Base-by-base conservation (phyloP, 2,113 vertebrate genomes). In the Carassius auratus region DNA sequence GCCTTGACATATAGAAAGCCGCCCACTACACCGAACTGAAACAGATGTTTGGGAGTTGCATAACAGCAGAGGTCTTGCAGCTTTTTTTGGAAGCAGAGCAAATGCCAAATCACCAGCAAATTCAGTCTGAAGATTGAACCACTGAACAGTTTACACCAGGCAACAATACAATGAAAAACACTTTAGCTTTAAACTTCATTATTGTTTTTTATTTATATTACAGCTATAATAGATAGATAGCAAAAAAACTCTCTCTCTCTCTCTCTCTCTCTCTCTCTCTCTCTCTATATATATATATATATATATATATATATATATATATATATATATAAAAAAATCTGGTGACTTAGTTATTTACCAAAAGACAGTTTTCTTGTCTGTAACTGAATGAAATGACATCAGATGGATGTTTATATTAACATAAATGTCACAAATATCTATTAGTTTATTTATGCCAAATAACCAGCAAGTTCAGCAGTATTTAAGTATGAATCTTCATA, bases 1-100 rank as follows among this genome's bases (percentile, higher is more conserved):
- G 89, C 75, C 75, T 15, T 42, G 84, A 85, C 87, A 86, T 89
- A 84, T 89, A 84, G 90, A 88, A 87, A 87, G 71, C 84, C 89
- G 61, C 86, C 86, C 86, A 90, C 81, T 48, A 75, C 82, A 84
- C 91, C 89, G 88, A 93, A 91, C 87, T 85, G 68, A 91, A 93
- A 84, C 93, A 94, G 91, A 94, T 94, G 93, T 89, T 85, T 83
- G 50, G 48, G 48, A 55, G 80, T 95, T 95, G 83, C 93, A 92
- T 94, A 95, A 95, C 85, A 86, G 76, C 23, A 0, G 78, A 83
- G 89, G 86, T 90, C 90, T 88, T 89, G 87, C 89, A 92, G 88
- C 90, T 88, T 88, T 88, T 26, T 80, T 66, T 57, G 62, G 48
- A 74, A 69, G 77, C 13, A 68, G 50, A 36, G 55, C 21, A 80